Evolutionary conservation across 2,113 vertebrate genomes (phyloP), one percentile per base, ranked within the genome.

Genomic region (Myotis lucifugus): DNA sequence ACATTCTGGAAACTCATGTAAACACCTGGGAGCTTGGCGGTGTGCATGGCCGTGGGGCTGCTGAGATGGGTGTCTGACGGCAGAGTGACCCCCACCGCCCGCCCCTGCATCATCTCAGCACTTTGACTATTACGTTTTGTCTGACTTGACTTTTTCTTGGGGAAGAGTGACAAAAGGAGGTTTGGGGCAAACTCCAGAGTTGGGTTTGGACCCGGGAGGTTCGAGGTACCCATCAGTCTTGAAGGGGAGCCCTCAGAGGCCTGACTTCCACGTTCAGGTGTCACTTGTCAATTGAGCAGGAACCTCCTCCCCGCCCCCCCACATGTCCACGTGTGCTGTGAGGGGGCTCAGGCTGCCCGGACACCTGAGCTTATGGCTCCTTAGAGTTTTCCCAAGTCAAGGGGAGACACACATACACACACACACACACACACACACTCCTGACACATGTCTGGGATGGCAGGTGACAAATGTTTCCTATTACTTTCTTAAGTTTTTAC

Each of bases 271-370:
- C 27, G 32, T 17, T 42, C 46, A n/a, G 15, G 2, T 52, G 46
- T 32, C 77, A 8, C 8, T 6, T 8, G 32, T 34, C 50, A n/a
- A 0, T 8, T 3, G 1, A 74, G 12, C 1, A 0, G 78, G 56
- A 59, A 61, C 4, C 59, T 3, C 9, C 48, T 0, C 56, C 6
- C 18, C 6, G 1, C 54, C 18, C 15, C 17, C 54, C 0, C 0
- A 1, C 9, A 0, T 4, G 29, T 13, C 54, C 40, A 8, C 2
- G 2, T 78, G 40, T 29, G 10, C 42, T 48, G 4, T 3, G 46
- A 87, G 13, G 48, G 42, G 46, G 27, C 50, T 50, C 59, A 34
- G 42, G 17, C 56, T 23, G 18, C 78, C 73, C 3, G 3, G 23
- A 40, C 40, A 8, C 17, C 15, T 37, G 32, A 8, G 25, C 13